These are phyloP conservation scores for Jaculus jaculus DNA, from an alignment of 2,113 vertebrate species.

Conservation along the genomic window DNA sequence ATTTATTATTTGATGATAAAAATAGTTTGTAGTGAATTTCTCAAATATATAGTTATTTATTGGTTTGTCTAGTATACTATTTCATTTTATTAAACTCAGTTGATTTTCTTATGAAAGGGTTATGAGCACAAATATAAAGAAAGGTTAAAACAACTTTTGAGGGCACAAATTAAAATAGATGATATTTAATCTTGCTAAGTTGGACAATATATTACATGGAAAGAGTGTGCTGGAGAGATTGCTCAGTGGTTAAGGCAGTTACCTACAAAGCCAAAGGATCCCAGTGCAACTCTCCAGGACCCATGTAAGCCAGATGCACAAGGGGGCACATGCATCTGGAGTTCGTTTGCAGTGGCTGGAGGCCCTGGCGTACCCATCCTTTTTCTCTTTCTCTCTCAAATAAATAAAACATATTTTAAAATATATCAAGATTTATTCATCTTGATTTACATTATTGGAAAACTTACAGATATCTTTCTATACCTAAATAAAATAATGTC, in stretches of 20 bases:
- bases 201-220: neutral
- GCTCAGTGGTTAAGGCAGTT: no score
- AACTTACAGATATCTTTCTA: neutral
- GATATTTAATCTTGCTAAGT: neutral
- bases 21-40: neutral
- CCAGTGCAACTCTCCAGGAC: no score
- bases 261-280: no score
- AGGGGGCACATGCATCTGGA: no score
- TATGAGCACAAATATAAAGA: neutral
- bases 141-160: neutral
- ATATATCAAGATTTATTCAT: neutral
- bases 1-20: neutral
- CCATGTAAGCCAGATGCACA: no score
- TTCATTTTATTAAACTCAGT: neutral
- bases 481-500: neutral
- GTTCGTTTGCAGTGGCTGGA: no score
- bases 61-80: conserved; percentile 54
- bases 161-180: neutral
- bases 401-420: no score
- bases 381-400: no score
- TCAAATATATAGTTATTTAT: neutral
- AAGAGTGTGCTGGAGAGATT: neutral
- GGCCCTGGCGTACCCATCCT: no score
- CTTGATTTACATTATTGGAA: neutral
- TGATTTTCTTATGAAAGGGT: neutral